Evolutionary conservation across 1,140 invertebrate genomes (phyloP).

Genomic region (Aethina tumida): DNA sequence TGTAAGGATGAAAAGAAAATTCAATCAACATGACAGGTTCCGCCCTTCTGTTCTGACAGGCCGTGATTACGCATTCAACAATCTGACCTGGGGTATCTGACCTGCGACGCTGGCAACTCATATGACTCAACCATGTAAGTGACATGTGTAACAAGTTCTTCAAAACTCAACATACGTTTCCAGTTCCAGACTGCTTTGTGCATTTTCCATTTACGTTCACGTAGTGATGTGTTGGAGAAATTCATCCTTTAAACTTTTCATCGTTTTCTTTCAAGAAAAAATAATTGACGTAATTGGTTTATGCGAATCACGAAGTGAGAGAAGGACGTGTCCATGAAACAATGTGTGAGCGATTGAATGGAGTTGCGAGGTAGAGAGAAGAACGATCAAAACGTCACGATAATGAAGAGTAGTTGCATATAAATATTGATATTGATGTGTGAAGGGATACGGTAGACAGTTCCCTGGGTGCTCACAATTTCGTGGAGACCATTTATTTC

Average conservation of each 20-base stretch:
- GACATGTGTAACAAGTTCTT: conserved; percentile 22
- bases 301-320: too few relatives aligned
- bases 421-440: conserved; percentile 36
- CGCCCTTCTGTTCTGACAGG: conserved; percentile 30
- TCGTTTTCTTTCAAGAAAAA: too few relatives aligned
- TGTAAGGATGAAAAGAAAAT: conserved; percentile 35
- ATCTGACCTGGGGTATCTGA: conserved; percentile 29
- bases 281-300: too few relatives aligned
- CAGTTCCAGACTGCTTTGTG: conserved; percentile 4
- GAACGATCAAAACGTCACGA: too few relatives aligned
- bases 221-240: too few relatives aligned
- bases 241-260: too few relatives aligned
- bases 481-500: conserved; percentile 27
- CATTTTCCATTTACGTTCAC: neutral
- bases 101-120: conserved; percentile 19
- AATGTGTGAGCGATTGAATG: too few relatives aligned
- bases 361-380: too few relatives aligned
- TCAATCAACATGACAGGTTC: conserved; percentile 33
- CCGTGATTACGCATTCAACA: conserved; percentile 33
- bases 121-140: conserved; percentile 27
- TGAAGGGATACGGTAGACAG: conserved; percentile 32
- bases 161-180: conserved; percentile 4
- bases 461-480: conserved; percentile 25
- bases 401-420: conserved; percentile 33
- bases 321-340: too few relatives aligned